Conservation (phyloP, 2,888 invertebrate species). For the Invenusta paracnida region DNA sequence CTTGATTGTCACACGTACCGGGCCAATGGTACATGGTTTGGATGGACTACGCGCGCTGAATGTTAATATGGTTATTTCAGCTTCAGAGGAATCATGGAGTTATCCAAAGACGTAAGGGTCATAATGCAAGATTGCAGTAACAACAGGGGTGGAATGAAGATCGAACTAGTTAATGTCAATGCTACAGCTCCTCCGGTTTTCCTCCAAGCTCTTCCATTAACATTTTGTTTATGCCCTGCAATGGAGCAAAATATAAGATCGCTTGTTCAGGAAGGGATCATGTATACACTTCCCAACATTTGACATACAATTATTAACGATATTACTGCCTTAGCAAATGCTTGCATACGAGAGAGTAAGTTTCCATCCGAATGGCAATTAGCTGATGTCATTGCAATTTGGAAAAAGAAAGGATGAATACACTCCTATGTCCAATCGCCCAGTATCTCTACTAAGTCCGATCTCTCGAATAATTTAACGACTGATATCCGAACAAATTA, state of each 20-base stretch:
- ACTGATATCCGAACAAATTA: not conserved
- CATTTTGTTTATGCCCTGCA: not conserved
- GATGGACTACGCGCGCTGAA: not conserved
- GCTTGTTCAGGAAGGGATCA: not conserved
- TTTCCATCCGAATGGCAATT: not conserved
- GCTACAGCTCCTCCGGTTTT: not conserved
- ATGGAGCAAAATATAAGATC: not conserved
- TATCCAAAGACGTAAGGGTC: not conserved
- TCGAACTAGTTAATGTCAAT: not conserved
- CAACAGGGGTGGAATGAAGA: not conserved
- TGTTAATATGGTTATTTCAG: not conserved
- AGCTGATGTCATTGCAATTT: not conserved
- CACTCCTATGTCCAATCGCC: not conserved
- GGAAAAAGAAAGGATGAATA: not conserved
- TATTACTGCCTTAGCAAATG: not conserved
- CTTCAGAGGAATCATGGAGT: not conserved
- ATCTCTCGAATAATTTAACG: no score
- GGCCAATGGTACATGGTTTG: not conserved
- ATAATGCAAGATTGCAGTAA: not conserved
- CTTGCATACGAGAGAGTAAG: not conserved
- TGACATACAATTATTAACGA: no score
- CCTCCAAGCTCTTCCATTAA: not conserved
- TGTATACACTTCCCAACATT: no score
- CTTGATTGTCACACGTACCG: not conserved
- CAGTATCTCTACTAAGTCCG: not conserved